Evolutionary conservation across 1,140 invertebrate species (phyloP).

Genomic region (Drosophila ananassae): DNA sequence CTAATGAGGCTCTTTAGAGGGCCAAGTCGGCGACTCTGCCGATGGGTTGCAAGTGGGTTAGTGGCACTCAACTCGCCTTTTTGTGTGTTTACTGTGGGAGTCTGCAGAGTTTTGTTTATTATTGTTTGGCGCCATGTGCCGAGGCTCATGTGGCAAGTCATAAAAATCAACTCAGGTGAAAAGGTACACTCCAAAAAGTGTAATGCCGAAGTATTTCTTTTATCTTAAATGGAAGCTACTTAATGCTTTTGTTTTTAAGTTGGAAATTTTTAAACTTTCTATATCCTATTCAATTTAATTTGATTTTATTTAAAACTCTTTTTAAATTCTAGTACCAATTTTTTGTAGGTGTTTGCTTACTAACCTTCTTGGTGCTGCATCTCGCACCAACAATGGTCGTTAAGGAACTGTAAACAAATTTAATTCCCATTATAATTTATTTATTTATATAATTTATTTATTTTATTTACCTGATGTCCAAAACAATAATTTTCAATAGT

Average conservation of each 20-base stretch:
- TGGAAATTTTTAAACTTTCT: too few relatives aligned
- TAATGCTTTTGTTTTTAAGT: too few relatives aligned
- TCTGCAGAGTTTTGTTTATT: slow-evolving; percentile 48
- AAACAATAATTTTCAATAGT: slow-evolving; percentile 86
- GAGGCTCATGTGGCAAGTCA: slow-evolving; percentile 42
- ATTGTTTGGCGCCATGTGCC: slow-evolving; percentile 59
- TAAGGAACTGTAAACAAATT: slow-evolving; percentile 84
- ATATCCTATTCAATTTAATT: neutral
- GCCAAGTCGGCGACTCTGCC: slow-evolving; percentile 7
- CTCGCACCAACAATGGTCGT: slow-evolving; percentile 89
- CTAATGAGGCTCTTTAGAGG: slow-evolving; percentile 59
- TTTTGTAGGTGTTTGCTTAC: slow-evolving; percentile 21
- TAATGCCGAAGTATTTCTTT: neutral
- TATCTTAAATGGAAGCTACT: too few relatives aligned
- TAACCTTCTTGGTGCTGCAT: slow-evolving; percentile 83
- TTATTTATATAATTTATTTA: neutral
- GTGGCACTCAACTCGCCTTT: slow-evolving; percentile 56
- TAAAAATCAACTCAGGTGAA: slow-evolving; percentile 47
- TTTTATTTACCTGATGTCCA: slow-evolving; percentile 65
- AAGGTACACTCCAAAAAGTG: slow-evolving; percentile 6
- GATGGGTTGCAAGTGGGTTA: slow-evolving; percentile 64
- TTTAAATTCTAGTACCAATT: neutral
- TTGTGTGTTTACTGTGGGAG: slow-evolving; percentile 57
- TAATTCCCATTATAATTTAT: neutral
- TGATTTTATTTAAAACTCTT: neutral